Percentiles rank a stretch among this genome's conserved stretches.
phyloP scores from a whole-genome alignment of 1,140 invertebrate genomes.

The Plodia interpunctella region DNA sequence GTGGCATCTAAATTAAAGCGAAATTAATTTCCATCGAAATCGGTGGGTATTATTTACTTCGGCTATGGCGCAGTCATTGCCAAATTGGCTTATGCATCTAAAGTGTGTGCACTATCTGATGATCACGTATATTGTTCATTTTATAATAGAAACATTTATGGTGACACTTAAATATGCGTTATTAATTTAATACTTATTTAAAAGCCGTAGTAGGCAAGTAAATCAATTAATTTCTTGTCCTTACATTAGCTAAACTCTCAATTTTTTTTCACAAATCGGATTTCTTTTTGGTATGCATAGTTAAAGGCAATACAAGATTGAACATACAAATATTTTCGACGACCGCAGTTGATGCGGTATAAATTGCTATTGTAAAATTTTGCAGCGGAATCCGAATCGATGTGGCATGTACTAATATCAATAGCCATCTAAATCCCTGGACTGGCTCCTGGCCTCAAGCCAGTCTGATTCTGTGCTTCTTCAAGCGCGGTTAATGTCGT shows the following conservation, averaged over 20 bases:
- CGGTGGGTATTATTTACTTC: background rate
- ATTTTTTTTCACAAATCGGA: no score
- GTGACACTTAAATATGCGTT: no score
- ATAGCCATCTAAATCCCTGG: background rate
- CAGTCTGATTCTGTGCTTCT: constrained; percentile 6
- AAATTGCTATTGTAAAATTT: background rate
- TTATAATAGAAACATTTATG: no score
- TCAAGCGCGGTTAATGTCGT: constrained; percentile 6
- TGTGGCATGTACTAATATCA: background rate
- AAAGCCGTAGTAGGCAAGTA: no score
- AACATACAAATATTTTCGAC: no score
- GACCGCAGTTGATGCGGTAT: background rate
- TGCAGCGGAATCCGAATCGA: background rate
- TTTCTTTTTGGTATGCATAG: no score
- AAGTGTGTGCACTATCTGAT: background rate
- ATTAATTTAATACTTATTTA: no score
- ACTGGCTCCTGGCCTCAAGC: background rate
- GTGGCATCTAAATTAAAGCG: background rate
- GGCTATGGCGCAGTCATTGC: background rate
- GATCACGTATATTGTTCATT: background rate
- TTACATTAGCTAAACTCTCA: no score
- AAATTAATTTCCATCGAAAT: background rate
- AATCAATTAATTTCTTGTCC: no score
- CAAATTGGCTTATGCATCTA: background rate
- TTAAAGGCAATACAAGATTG: no score